Percentiles rank a stretch among this genome's conserved stretches.
These are phyloP conservation scores for Fissipunctia ypsillon DNA, from an alignment of 2,888 invertebrate genomes.

Conservation along the genomic window DNA sequence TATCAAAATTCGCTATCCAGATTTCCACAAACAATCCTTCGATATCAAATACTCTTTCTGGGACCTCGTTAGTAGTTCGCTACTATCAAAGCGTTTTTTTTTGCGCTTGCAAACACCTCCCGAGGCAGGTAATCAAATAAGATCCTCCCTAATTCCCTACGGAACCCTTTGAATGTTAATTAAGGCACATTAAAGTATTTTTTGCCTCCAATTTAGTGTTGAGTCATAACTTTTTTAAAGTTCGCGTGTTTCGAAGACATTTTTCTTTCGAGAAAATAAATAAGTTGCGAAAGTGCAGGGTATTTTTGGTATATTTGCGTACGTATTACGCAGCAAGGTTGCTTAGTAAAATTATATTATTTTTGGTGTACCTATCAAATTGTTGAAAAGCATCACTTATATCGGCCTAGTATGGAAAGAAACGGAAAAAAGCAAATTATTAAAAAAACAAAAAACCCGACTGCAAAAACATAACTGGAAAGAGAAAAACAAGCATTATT, in stretches of 20 bases:
- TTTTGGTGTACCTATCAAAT: not conserved
- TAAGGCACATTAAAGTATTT: conserved; percentile 51
- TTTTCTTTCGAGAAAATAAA: conserved; percentile 39
- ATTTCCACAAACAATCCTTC: not conserved
- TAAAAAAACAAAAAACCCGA: too few relatives aligned
- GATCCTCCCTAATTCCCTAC: conserved; percentile 51
- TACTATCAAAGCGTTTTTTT: conserved; percentile 54
- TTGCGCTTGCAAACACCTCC: conserved; percentile 49
- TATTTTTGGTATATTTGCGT: conserved; percentile 44
- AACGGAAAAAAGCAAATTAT: too few relatives aligned
- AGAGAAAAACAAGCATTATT: too few relatives aligned
- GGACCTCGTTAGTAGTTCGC: conserved; percentile 61
- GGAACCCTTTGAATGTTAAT: conserved; percentile 53
- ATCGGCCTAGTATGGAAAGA: too few relatives aligned
- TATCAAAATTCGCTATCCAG: not conserved
- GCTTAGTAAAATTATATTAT: not conserved
- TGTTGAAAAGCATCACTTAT: not conserved
- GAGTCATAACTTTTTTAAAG: conserved; percentile 57
- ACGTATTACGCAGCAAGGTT: not conserved
- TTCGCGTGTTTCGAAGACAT: conserved; percentile 55
- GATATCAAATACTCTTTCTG: conserved; percentile 28
- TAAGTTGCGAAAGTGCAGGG: conserved; percentile 35
- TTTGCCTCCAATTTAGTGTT: conserved; percentile 44
- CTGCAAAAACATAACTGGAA: too few relatives aligned
- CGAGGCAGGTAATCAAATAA: conserved; percentile 62